phyloP scores from a whole-genome alignment of 2,888 invertebrate genomes.

The Andrena flavipes region DNA sequence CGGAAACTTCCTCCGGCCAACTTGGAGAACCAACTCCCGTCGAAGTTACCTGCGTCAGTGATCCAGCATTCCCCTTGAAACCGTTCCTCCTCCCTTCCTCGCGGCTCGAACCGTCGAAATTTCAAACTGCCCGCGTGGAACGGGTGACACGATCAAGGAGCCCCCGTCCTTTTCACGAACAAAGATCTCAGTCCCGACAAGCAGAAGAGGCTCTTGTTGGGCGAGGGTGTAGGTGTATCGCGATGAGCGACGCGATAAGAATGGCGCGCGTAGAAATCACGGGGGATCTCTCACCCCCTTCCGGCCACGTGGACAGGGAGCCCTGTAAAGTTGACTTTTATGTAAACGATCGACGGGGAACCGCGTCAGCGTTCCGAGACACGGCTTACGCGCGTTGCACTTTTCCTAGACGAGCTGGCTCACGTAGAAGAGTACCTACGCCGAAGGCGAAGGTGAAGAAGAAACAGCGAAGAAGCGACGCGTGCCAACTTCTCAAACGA shows the following conservation, averaged over 20 bases:
- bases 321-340: slow-evolving; percentile 57
- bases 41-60: slow-evolving; percentile 29
- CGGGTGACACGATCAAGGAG: slow-evolving; percentile 22
- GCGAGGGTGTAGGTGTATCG: slow-evolving; percentile 33
- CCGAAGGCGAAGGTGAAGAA: slow-evolving; percentile 42
- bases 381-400: slow-evolving; percentile 53
- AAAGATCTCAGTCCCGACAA: slow-evolving; percentile 52
- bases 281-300: slow-evolving; percentile 56
- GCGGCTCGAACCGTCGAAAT: slow-evolving; percentile 13
- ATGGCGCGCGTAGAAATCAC: slow-evolving; percentile 54
- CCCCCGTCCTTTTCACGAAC: slow-evolving; percentile 47
- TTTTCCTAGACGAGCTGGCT: slow-evolving; percentile 46
- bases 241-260: slow-evolving; percentile 66
- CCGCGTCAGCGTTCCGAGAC: slow-evolving; percentile 62
- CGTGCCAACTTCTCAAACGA: slow-evolving; percentile 52
- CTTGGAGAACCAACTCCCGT: neutral
- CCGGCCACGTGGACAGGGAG: slow-evolving; percentile 1
- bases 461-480: slow-evolving; percentile 26
- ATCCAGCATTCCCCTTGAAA: slow-evolving; percentile 35
- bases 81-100: neutral
- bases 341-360: slow-evolving; percentile 66
- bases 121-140: slow-evolving; percentile 16
- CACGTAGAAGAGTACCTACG: neutral
- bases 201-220: slow-evolving; percentile 13
- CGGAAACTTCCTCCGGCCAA: slow-evolving; percentile 22